phyloP scores from a whole-genome alignment of 2,888 invertebrate species.

The Epistrophe eligans region DNA sequence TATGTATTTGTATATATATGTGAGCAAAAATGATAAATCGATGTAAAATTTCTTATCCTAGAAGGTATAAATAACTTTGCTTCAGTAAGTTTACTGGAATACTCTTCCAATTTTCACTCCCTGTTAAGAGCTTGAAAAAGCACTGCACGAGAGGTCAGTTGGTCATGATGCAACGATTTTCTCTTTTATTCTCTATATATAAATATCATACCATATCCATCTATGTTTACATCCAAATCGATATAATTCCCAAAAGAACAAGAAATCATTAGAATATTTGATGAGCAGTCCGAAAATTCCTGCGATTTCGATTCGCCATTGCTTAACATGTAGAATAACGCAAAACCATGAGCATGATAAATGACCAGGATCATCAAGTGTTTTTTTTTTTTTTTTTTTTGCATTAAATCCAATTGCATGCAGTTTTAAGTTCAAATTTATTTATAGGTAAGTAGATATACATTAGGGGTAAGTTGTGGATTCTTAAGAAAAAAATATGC shows the following conservation, averaged over 20 bases:
- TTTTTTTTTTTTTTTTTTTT: not conserved
- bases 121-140: not conserved
- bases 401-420: slow-evolving; percentile 11
- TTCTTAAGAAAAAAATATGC: not conserved
- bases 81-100: not conserved
- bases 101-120: too few relatives aligned
- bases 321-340: slow-evolving; percentile 38
- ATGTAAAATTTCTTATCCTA: not conserved
- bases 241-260: slow-evolving; percentile 36
- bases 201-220: not conserved
- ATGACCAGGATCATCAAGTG: slow-evolving; percentile 58
- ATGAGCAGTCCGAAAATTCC: slow-evolving; percentile 65
- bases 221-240: slow-evolving; percentile 8
- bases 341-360: slow-evolving; percentile 67
- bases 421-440: not conserved
- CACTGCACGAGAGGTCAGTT: slow-evolving; percentile 15
- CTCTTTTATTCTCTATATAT: not conserved
- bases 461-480: not conserved
- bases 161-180: slow-evolving; percentile 4
- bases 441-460: not conserved
- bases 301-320: slow-evolving; percentile 56
- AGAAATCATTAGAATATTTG: slow-evolving; percentile 71
- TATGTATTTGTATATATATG: not conserved
- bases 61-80: not conserved
- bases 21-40: not conserved